phyloP scores from a whole-genome alignment of 2,797 vertebrate species.

The Sorex maritimensis region DNA sequence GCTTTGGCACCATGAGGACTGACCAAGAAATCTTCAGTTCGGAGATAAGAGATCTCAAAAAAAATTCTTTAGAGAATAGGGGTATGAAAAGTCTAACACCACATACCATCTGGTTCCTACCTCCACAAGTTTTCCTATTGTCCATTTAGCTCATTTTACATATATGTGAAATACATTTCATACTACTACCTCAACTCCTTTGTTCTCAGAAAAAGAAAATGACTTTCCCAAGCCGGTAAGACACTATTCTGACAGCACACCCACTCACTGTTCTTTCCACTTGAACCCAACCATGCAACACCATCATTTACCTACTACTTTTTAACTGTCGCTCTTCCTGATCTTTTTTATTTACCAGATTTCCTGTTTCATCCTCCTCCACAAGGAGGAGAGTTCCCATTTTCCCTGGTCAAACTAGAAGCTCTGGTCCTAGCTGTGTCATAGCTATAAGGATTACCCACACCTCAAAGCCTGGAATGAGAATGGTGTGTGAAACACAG shows the following conservation, averaged over 20 bases:
- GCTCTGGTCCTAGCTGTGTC: background rate
- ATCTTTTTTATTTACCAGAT: background rate
- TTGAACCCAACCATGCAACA: background rate
- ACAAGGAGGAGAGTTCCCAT: conserved; percentile 10
- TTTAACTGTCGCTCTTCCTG: conserved; percentile 12
- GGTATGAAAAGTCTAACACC: background rate
- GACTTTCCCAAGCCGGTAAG: conserved; percentile 9
- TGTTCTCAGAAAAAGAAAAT: conserved; percentile 17
- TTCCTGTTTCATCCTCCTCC: conserved; percentile 39
- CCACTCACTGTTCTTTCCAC: conserved; percentile 5
- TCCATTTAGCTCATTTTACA: background rate
- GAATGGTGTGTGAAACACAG: conserved; percentile 48
- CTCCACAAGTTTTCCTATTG: background rate
- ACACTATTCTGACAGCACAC: background rate
- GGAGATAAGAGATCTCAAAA: conserved; percentile 45
- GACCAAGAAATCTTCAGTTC: conserved; percentile 19
- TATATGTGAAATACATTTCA: background rate
- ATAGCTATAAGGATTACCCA: background rate
- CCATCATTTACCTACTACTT: conserved; percentile 31
- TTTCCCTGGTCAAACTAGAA: conserved; percentile 17
- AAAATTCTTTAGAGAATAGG: conserved; percentile 31
- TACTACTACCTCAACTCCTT: background rate
- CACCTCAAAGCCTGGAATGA: conserved; percentile 21
- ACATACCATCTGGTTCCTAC: background rate
- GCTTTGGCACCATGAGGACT: background rate